Conservation (phyloP, 2,888 invertebrate species). For the Drosophila quinaria region DNA sequence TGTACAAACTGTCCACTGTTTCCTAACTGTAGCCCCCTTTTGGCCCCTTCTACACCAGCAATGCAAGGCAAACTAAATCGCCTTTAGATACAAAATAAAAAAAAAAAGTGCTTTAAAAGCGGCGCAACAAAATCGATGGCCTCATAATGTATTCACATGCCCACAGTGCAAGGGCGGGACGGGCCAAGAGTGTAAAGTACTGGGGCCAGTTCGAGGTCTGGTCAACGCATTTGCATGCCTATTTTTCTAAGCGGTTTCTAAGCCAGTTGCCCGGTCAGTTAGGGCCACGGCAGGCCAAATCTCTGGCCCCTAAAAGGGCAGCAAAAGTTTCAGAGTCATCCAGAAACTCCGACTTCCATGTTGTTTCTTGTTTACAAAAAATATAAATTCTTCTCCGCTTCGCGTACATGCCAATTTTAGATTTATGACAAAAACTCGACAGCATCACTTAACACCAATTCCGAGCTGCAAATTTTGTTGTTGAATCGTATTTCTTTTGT, state of each 20-base stretch:
- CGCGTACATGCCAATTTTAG: slow-evolving; percentile 39
- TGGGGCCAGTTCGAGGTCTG: slow-evolving; percentile 67
- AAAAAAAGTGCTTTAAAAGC: slow-evolving; percentile 53
- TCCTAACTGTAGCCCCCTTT: neutral
- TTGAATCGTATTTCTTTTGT: slow-evolving; percentile 10
- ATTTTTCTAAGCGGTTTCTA: slow-evolving; percentile 55
- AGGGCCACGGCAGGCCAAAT: slow-evolving; percentile 61
- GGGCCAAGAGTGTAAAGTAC: slow-evolving; percentile 6
- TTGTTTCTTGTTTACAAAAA: slow-evolving; percentile 13
- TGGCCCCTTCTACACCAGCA: neutral
- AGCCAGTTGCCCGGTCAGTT: slow-evolving; percentile 54
- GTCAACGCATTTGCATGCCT: slow-evolving; percentile 47
- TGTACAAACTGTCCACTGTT: slow-evolving; percentile 6
- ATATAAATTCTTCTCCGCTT: neutral
- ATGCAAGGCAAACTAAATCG: slow-evolving; percentile 65
- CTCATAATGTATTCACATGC: slow-evolving; percentile 69
- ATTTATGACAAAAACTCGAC: slow-evolving; percentile 41
- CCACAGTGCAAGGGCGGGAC: slow-evolving; percentile 16
- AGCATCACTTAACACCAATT: slow-evolving; percentile 61
- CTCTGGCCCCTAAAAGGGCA: slow-evolving; percentile 49
- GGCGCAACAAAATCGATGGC: slow-evolving; percentile 78
- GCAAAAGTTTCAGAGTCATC: slow-evolving; percentile 40
- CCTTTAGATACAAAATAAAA: slow-evolving; percentile 61
- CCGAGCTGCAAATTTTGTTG: slow-evolving; percentile 36
- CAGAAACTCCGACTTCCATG: slow-evolving; percentile 25